phyloP scores from a whole-genome alignment of 2,888 invertebrate genomes.

The Frankliniella fusca region DNA sequence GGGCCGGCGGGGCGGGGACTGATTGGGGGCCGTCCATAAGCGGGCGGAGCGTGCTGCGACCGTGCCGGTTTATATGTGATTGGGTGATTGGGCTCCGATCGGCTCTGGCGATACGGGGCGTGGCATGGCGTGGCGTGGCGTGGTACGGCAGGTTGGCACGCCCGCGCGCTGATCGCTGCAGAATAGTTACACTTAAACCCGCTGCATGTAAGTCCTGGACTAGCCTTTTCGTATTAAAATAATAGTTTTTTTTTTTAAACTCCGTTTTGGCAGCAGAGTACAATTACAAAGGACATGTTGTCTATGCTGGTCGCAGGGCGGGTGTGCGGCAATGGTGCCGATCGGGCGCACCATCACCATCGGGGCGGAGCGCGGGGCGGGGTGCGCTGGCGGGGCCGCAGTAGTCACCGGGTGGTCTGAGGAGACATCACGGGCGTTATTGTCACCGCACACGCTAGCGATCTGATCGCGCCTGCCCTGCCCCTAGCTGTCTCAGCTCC shows the following conservation, averaged over 20 bases:
- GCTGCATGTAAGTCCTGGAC: too few species aligned
- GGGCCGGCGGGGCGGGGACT: background rate
- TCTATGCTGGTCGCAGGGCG: background rate
- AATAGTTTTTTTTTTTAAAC: too few species aligned
- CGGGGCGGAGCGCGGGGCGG: background rate
- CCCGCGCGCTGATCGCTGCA: slow-evolving; percentile 4
- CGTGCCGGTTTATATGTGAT: background rate
- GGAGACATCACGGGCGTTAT: slow-evolving; percentile 16
- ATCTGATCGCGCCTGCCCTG: background rate
- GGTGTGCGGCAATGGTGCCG: background rate
- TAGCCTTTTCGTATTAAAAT: too few species aligned
- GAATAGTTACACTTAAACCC: background rate
- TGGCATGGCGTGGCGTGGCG: background rate
- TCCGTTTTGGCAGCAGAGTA: background rate
- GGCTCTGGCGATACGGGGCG: background rate
- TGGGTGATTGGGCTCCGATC: slow-evolving; percentile 19
- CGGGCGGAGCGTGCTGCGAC: too few species aligned
- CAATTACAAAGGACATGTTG: background rate
- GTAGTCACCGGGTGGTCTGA: slow-evolving; percentile 25
- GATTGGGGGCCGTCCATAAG: too few species aligned
- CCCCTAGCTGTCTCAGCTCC: too few species aligned
- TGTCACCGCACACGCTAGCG: slow-evolving; percentile 19
- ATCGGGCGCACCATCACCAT: background rate
- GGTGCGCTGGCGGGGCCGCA: background rate
- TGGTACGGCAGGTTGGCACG: background rate